Conservation (phyloP, 2,888 invertebrate genomes). For the Beris morrisii region DNA sequence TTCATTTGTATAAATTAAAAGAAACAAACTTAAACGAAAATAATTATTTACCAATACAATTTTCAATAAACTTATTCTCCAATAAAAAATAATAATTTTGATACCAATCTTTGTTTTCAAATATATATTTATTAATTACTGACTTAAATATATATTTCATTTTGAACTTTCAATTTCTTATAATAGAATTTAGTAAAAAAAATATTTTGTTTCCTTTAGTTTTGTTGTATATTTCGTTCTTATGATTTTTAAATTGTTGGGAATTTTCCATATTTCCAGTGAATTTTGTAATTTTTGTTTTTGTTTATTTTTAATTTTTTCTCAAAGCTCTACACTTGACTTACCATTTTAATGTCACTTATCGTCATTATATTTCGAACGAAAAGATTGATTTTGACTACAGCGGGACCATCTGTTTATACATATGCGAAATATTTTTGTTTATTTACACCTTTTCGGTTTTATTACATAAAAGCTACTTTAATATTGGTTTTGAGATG, state of each 20-base stretch:
- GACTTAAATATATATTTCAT: constrained; percentile 35
- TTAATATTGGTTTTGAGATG: neutral
- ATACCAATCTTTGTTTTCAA: too few species aligned
- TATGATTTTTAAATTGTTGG: constrained; percentile 23
- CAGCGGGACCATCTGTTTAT: constrained; percentile 88
- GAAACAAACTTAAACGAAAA: too few species aligned
- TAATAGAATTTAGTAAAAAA: constrained; percentile 11
- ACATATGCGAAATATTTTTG: constrained; percentile 32
- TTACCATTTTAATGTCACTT: constrained; percentile 99
- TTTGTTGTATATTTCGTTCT: constrained; percentile 26
- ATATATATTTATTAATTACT: too few species aligned
- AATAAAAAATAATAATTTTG: too few species aligned
- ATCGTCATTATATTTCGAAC: constrained; percentile 97
- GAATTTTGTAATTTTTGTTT: constrained; percentile 16
- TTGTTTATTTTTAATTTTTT: constrained; percentile 12
- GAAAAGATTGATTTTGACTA: constrained; percentile 97
- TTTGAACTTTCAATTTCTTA: constrained; percentile 19
- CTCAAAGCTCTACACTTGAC: constrained; percentile 55
- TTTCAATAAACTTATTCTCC: too few species aligned
- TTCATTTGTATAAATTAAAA: too few species aligned
- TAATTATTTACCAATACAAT: too few species aligned
- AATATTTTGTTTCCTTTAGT: constrained; percentile 15
- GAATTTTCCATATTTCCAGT: constrained; percentile 5
- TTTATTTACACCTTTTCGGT: constrained; percentile 32
- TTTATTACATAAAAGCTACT: constrained; percentile 16